These are phyloP conservation scores for Alviniconcha strummeri DNA, from an alignment of 2,888 invertebrate species.

Conservation along the genomic window DNA sequence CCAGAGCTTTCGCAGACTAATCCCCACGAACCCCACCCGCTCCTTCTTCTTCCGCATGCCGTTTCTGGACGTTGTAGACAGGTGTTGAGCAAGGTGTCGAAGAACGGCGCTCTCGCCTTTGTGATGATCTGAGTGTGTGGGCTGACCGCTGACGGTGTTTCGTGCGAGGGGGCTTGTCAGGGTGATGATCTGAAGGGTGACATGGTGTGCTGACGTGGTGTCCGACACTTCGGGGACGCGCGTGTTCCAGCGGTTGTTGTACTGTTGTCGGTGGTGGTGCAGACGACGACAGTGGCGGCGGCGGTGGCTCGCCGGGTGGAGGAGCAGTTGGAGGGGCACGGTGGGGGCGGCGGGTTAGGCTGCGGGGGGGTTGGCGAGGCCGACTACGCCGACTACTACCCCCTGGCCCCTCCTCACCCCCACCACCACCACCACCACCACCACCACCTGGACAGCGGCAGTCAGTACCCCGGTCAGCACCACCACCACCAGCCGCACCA, in stretches of 20 bases:
- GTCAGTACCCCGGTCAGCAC: neutral
- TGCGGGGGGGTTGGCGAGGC: slow-evolving; percentile 19
- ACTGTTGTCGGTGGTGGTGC: neutral
- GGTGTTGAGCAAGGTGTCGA: too few species aligned
- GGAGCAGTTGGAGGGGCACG: slow-evolving; percentile 34
- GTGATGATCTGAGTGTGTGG: too few species aligned
- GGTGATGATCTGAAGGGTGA: too few species aligned
- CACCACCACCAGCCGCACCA: slow-evolving; percentile 11
- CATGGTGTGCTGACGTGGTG: too few species aligned
- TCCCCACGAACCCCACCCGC: too few species aligned
- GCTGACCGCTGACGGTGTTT: too few species aligned
- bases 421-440: slow-evolving; percentile 24
- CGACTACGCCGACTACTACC: slow-evolving; percentile 23
- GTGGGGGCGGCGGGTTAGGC: slow-evolving; percentile 9
- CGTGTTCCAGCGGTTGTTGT: neutral
- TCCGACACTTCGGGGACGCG: too few species aligned
- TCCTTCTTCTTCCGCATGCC: too few species aligned
- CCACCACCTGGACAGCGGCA: neutral
- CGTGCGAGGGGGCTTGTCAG: too few species aligned
- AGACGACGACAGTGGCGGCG: slow-evolving; percentile 34
- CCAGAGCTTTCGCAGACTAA: too few species aligned
- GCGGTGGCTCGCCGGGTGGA: slow-evolving; percentile 34
- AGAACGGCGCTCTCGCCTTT: too few species aligned
- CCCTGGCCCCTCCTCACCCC: neutral
- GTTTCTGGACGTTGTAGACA: too few species aligned